Conservation (phyloP, 2,888 invertebrate species). For the Noctua pronuba region DNA sequence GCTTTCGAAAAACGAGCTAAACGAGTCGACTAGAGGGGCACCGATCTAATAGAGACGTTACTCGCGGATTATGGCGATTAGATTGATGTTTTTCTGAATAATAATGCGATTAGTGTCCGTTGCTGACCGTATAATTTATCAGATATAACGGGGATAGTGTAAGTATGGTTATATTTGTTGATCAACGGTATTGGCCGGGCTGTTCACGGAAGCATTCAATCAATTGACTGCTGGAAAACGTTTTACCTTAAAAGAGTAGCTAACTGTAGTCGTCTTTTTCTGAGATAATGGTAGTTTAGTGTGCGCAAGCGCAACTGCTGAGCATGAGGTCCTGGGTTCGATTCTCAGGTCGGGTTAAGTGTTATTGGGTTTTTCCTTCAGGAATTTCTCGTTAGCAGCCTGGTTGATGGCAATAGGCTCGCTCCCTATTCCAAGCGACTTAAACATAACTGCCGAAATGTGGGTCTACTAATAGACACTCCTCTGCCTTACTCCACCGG, state of each 20-base stretch:
- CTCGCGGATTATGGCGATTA: constrained; percentile 54
- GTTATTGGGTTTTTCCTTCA: no score
- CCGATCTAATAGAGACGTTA: constrained; percentile 55
- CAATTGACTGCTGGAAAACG: constrained; percentile 7
- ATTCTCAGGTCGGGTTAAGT: no score
- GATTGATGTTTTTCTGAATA: constrained; percentile 63
- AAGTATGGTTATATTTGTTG: constrained; percentile 35
- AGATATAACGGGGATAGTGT: constrained; percentile 37
- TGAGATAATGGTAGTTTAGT: background rate
- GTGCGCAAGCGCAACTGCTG: no score
- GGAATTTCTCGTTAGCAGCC: no score
- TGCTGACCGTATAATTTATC: constrained; percentile 52
- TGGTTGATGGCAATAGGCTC: no score
- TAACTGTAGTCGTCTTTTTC: background rate
- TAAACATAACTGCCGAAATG: no score
- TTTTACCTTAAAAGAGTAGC: background rate
- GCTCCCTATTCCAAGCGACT: no score
- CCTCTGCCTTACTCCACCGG: no score
- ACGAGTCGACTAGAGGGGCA: constrained; percentile 29
- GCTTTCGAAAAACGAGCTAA: constrained; percentile 58
- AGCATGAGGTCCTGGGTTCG: no score
- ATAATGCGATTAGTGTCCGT: constrained; percentile 61
- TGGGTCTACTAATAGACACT: no score
- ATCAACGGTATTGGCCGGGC: constrained; percentile 20
- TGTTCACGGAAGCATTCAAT: constrained; percentile 37